Percentiles rank a stretch among this genome's conserved stretches.
Evolutionary conservation across 2,113 vertebrate species (phyloP).

Genomic region (Condylura cristata): DNA sequence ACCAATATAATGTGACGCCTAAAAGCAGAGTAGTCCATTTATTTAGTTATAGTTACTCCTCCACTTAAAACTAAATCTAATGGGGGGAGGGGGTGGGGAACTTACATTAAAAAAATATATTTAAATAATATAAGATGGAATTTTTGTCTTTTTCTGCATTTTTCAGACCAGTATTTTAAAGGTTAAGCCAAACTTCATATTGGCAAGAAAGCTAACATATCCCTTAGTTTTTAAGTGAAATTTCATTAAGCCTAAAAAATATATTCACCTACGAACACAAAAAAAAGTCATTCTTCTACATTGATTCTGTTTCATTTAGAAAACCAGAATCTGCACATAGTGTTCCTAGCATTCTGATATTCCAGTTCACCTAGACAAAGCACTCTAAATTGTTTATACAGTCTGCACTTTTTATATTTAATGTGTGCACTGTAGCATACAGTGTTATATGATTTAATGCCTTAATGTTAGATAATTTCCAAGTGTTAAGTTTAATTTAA

Average conservation of each 20-base stretch:
- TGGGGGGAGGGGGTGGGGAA: background rate
- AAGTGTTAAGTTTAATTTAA: background rate
- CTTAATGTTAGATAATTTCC: background rate
- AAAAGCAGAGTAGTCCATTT: background rate
- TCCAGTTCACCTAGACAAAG: background rate
- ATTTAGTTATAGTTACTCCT: background rate
- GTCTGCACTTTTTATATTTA: background rate
- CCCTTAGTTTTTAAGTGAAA: background rate
- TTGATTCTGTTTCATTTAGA: background rate
- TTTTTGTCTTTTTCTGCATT: background rate
- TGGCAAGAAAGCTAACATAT: background rate
- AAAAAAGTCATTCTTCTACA: background rate
- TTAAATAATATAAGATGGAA: background rate
- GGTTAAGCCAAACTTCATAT: background rate
- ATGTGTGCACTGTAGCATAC: background rate
- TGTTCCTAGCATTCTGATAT: background rate
- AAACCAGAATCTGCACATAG: background rate
- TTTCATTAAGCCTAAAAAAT: background rate
- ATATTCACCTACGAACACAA: background rate
- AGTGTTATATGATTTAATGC: background rate
- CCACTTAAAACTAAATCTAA: background rate
- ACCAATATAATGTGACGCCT: background rate
- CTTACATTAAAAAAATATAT: too few species aligned
- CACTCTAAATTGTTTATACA: background rate
- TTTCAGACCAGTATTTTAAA: background rate